Conservation (phyloP, 1,140 invertebrate genomes). For the Drosophila willistoni region DNA sequence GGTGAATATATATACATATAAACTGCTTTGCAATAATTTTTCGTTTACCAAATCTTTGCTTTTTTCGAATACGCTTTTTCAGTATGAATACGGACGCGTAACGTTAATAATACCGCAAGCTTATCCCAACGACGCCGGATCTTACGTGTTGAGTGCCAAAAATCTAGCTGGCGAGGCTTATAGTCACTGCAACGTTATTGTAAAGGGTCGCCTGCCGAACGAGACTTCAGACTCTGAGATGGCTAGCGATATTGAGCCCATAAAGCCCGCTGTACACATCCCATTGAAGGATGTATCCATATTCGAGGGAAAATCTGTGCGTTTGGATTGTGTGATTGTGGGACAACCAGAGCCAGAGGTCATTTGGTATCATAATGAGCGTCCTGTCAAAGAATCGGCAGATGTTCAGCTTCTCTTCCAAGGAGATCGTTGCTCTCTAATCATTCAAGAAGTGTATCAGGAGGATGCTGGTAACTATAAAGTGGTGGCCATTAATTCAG, state of each 20-base stretch:
- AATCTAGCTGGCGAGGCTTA: constrained; percentile 87
- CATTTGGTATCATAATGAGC: constrained; percentile 93
- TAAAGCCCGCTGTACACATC: constrained; percentile 89
- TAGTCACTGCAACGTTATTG: constrained; percentile 87
- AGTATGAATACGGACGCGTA: constrained; percentile 85
- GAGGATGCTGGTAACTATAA: constrained; percentile 92
- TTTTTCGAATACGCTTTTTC: constrained; percentile 82
- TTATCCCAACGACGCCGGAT: constrained; percentile 89
- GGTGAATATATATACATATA: constrained; percentile 40
- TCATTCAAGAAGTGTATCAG: constrained; percentile 89
- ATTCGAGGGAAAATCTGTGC: constrained; percentile 88
- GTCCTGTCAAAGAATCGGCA: constrained; percentile 92
- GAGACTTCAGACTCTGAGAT: constrained; percentile 90
- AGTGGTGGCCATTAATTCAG: constrained; percentile 91
- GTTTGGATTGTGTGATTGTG: constrained; percentile 92
- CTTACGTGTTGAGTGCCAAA: constrained; percentile 86
- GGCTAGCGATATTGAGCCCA: constrained; percentile 88
- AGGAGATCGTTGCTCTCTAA: constrained; percentile 91
- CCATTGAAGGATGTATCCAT: constrained; percentile 88
- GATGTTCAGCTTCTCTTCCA: constrained; percentile 91
- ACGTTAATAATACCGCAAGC: constrained; percentile 88
- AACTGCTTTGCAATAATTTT: constrained; percentile 26
- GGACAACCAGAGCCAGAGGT: constrained; percentile 94
- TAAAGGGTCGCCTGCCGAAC: constrained; percentile 88
- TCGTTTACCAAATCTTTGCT: constrained; percentile 74